Evolutionary conservation across 2,888 invertebrate genomes (phyloP).

Genomic region (Tipula confusa): DNA sequence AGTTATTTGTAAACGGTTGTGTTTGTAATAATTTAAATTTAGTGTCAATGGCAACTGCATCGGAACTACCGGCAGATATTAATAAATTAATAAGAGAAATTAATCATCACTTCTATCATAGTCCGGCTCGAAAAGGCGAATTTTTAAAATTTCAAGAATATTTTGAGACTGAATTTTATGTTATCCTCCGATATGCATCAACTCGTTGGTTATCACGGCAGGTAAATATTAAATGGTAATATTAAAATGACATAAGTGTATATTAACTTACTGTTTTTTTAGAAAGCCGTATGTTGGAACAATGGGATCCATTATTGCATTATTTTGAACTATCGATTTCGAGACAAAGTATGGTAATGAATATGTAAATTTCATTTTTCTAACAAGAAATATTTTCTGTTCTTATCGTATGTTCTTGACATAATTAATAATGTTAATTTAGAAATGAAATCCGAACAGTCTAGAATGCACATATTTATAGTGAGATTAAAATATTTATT

Average conservation of each 20-base stretch:
- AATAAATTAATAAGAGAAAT: no score
- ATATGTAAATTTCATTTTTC: background rate
- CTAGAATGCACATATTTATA: constrained; percentile 7
- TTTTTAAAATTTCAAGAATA: constrained; percentile 35
- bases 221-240: no score
- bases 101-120: constrained; percentile 33
- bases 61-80: no score
- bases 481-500: background rate
- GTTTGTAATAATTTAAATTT: no score
- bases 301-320: no score
- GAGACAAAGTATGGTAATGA: constrained; percentile 21
- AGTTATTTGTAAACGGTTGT: no score
- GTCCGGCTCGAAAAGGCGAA: constrained; percentile 32
- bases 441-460: background rate
- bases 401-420: background rate
- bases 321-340: no score
- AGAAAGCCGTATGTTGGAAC: no score
- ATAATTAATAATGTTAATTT: background rate
- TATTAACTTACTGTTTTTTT: no score
- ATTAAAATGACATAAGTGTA: no score
- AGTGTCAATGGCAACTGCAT: no score
- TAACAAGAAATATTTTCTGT: background rate
- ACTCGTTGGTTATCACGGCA: constrained; percentile 30
- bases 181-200: constrained; percentile 32
- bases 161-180: constrained; percentile 33